phyloP scores from a whole-genome alignment of 2,888 invertebrate genomes.

The Andrena chrysosceles region DNA sequence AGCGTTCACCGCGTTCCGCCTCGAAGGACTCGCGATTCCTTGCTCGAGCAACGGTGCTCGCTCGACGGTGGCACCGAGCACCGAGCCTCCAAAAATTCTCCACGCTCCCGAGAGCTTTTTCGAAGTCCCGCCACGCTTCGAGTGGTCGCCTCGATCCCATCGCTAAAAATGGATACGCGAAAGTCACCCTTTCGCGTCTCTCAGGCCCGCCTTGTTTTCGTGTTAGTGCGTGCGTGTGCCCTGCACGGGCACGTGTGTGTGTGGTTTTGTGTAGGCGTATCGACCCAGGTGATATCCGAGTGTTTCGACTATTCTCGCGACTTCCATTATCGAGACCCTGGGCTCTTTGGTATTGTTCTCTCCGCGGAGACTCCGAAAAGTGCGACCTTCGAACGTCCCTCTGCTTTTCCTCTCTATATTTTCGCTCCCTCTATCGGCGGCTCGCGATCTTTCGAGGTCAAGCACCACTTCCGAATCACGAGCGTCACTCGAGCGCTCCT shows the following conservation, averaged over 20 bases:
- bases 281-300: conserved; percentile 42
- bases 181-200: neutral
- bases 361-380: conserved; percentile 70
- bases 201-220: neutral
- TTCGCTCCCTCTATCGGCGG: conserved; percentile 15
- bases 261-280: conserved; percentile 12
- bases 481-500: conserved; percentile 67
- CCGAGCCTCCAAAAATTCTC: neutral
- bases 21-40: neutral
- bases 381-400: conserved; percentile 56
- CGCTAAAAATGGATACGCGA: conserved; percentile 11
- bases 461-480: conserved; percentile 63
- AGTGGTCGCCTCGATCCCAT: conserved; percentile 3
- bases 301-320: conserved; percentile 58
- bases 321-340: conserved; percentile 78
- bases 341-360: conserved; percentile 82
- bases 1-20: neutral
- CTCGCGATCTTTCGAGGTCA: conserved; percentile 56
- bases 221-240: neutral
- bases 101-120: neutral
- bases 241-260: neutral
- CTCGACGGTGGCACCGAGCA: neutral
- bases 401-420: conserved; percentile 17
- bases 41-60: neutral
- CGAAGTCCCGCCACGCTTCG: conserved; percentile 11